Conservation (phyloP, 1,140 invertebrate species). For the Delia radicum region DNA sequence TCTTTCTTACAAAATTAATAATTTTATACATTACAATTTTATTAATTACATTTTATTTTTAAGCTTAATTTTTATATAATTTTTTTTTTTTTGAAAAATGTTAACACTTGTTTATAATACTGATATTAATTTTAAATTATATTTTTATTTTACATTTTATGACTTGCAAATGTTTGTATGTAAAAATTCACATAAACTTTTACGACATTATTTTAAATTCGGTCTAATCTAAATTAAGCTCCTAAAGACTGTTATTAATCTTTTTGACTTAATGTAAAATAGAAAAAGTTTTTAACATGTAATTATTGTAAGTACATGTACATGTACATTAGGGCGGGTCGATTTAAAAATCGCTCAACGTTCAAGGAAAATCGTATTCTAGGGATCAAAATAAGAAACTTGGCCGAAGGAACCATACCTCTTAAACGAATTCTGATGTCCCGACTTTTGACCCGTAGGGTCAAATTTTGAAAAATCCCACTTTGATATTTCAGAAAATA, state of each 20-base stretch:
- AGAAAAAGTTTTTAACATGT: background rate
- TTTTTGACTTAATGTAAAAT: background rate
- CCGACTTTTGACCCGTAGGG: too few relatives aligned
- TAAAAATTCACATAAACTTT: background rate
- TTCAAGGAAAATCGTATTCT: too few relatives aligned
- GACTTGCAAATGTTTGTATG: background rate
- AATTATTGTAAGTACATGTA: too few relatives aligned
- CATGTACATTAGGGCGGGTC: too few relatives aligned
- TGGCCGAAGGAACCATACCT: too few relatives aligned
- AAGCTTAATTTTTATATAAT: background rate
- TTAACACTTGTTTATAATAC: conserved; percentile 21
- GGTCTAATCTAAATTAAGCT: background rate
- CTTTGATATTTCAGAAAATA: too few relatives aligned
- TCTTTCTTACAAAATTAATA: too few relatives aligned
- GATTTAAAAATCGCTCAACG: too few relatives aligned
- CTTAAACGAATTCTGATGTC: too few relatives aligned
- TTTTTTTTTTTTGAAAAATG: conserved; percentile 6
- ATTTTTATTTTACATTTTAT: background rate
- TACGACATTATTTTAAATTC: background rate
- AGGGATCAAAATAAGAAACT: too few relatives aligned
- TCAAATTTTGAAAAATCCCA: too few relatives aligned
- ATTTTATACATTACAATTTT: background rate
- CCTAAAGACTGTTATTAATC: background rate
- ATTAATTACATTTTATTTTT: background rate
- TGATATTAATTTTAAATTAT: background rate